Conservation (phyloP, 2,888 invertebrate genomes). For the Microplitis deprimator region DNA sequence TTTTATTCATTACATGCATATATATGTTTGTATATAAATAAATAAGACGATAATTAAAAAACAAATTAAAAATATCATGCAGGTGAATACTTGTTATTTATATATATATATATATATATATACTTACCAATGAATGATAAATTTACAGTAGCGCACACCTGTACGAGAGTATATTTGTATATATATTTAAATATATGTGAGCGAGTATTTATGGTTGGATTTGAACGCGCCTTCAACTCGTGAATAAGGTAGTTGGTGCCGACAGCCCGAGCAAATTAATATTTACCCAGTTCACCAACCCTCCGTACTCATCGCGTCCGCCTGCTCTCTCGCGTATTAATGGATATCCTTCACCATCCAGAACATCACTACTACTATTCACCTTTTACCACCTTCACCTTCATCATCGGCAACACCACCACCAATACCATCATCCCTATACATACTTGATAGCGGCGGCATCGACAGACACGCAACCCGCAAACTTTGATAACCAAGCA, state of each 20-base stretch:
- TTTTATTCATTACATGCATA: background rate
- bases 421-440: constrained; percentile 39
- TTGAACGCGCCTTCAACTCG: constrained; percentile 5
- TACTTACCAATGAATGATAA: background rate
- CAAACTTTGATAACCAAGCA: constrained; percentile 72
- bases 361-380: constrained; percentile 36
- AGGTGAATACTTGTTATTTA: background rate
- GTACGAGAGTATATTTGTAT: background rate
- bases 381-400: constrained; percentile 2
- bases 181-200: background rate
- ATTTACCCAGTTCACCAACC: constrained; percentile 66
- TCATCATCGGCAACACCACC: constrained; percentile 32
- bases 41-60: background rate
- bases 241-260: constrained; percentile 51
- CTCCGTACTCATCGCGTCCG: constrained; percentile 37
- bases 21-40: background rate
- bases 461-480: constrained; percentile 69
- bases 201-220: constrained; percentile 1
- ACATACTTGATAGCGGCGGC: constrained; percentile 40
- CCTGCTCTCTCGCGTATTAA: constrained; percentile 65
- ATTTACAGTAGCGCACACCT: background rate
- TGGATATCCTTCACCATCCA: constrained; percentile 62
- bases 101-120: background rate
- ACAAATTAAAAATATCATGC: background rate
- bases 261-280: constrained; percentile 67